These are phyloP conservation scores for Neolamprologus kungweensis DNA, from an alignment of 2,113 vertebrate species.

Conservation along the genomic window DNA sequence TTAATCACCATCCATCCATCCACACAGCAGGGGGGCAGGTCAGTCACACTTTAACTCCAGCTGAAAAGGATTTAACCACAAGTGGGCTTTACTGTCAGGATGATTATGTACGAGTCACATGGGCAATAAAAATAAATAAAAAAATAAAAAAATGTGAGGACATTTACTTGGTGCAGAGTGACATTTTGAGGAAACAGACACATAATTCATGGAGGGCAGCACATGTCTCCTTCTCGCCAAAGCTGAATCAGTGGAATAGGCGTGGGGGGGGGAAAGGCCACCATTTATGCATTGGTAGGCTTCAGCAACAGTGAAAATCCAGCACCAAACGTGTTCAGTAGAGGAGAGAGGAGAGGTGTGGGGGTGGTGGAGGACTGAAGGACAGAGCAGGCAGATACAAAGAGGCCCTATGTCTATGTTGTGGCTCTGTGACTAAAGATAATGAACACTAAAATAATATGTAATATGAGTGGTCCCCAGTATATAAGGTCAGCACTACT, in stretches of 20 bases:
- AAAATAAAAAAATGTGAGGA: not conserved
- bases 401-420: constrained; percentile 53
- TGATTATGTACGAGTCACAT: not conserved
- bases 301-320: constrained; percentile 48
- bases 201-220: constrained; percentile 24
- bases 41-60: not conserved
- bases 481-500: constrained; percentile 31
- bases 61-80: not conserved
- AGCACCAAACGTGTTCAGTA: constrained; percentile 51
- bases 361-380: not conserved
- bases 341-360: constrained; percentile 30
- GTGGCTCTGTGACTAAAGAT: constrained; percentile 29
- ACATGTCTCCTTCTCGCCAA: constrained; percentile 23
- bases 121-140: not conserved
- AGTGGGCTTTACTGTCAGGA: not conserved
- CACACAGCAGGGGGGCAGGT: not conserved
- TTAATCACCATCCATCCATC: constrained; percentile 27
- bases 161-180: not conserved
- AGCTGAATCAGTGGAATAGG: constrained; percentile 18
- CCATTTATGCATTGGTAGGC: constrained; percentile 61
- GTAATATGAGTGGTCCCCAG: constrained; percentile 32
- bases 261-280: constrained; percentile 18
- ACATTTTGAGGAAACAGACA: constrained; percentile 29
- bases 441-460: constrained; percentile 61
- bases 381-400: constrained; percentile 53